Conservation (phyloP, 1,140 invertebrate genomes). For the Agrypnia vestita region DNA sequence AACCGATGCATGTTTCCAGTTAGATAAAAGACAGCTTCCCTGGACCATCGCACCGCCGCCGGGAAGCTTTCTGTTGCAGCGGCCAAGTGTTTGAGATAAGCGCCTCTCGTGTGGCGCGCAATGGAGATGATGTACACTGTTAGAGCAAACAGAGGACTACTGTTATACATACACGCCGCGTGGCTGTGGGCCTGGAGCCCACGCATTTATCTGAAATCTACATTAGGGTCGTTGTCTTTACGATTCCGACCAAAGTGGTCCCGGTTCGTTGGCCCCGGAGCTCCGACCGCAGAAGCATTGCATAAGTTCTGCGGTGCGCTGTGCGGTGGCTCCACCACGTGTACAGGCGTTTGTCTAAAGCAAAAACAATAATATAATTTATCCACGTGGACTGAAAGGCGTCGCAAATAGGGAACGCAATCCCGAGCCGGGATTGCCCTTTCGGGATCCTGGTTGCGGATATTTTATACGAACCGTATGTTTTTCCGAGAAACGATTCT, state of each 20-base stretch:
- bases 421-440: no score
- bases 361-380: no score
- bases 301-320: neutral
- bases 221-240: neutral
- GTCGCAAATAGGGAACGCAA: no score
- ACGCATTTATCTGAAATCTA: slow-evolving; percentile 17
- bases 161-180: neutral
- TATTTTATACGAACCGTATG: no score
- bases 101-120: neutral
- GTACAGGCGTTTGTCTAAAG: neutral
- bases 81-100: neutral
- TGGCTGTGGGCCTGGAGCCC: neutral
- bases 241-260: neutral
- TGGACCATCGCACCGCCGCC: no score
- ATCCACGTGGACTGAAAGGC: no score
- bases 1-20: no score
- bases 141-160: slow-evolving; percentile 1
- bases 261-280: slow-evolving; percentile 15
- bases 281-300: slow-evolving; percentile 12
- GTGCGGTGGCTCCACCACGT: no score
- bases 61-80: no score
- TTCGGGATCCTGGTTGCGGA: no score
- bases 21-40: no score
- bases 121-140: neutral
- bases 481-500: no score